These are phyloP conservation scores for Allobates femoralis DNA, from an alignment of 2,797 vertebrate species.

Conservation along the genomic window DNA sequence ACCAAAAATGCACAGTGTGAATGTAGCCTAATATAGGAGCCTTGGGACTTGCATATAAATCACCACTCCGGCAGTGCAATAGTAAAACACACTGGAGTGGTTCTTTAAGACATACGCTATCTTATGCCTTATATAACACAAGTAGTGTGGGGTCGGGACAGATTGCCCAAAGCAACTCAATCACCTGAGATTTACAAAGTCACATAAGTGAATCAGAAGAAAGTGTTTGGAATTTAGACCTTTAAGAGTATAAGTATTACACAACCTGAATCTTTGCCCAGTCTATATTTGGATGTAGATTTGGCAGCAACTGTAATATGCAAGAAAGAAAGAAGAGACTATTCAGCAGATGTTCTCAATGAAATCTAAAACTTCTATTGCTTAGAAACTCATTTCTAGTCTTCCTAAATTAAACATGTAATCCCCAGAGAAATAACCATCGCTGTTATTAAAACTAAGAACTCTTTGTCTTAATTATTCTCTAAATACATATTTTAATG, in stretches of 20 bases:
- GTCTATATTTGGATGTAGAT: conserved; percentile 52
- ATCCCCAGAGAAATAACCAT: conserved; percentile 20
- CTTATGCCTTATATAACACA: background rate
- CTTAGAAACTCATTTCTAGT: conserved; percentile 6
- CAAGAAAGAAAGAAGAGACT: conserved; percentile 13
- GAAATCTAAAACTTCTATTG: background rate
- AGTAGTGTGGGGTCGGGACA: background rate
- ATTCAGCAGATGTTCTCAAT: conserved; percentile 45
- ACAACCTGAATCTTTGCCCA: conserved; percentile 51
- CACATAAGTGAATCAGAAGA: conserved; percentile 22
- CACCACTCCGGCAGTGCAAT: no score
- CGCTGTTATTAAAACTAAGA: conserved; percentile 2
- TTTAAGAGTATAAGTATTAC: conserved; percentile 46
- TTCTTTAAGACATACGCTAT: background rate
- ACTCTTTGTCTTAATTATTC: background rate
- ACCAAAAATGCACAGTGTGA: no score
- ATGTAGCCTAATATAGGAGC: no score
- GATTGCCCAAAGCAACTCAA: background rate
- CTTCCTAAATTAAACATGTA: conserved; percentile 18
- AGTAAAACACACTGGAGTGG: no score
- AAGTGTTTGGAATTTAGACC: conserved; percentile 48
- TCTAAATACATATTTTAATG: conserved; percentile 35
- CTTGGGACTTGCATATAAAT: no score
- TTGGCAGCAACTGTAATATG: conserved; percentile 33
- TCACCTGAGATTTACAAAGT: background rate